Conservation (phyloP, 2,113 vertebrate genomes). For the Aptenodytes patagonicus region DNA sequence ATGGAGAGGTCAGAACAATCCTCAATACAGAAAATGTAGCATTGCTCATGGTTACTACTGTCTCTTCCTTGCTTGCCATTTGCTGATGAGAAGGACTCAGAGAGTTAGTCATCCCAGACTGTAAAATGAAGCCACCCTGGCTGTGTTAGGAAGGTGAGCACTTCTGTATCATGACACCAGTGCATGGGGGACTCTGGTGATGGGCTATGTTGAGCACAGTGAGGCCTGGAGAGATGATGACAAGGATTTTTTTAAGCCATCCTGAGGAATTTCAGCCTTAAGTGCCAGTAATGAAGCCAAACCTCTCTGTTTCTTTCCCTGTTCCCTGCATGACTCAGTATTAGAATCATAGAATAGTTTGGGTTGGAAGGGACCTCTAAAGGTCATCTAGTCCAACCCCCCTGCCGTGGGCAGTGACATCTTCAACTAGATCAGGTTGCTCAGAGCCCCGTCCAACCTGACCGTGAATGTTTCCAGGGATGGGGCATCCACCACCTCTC, state of each 20-base stretch:
- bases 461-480: too few relatives aligned
- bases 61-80: not conserved
- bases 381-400: too few relatives aligned
- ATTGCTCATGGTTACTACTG: not conserved
- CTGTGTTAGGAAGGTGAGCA: not conserved
- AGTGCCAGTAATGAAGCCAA: not conserved
- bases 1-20: not conserved
- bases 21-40: not conserved
- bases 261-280: not conserved
- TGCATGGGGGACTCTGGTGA: too few relatives aligned
- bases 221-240: not conserved
- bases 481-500: too few relatives aligned
- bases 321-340: not conserved
- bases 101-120: not conserved
- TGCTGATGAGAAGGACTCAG: not conserved
- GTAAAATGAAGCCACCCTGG: not conserved
- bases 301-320: not conserved
- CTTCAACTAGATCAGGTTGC: too few relatives aligned
- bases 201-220: not conserved
- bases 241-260: not conserved
- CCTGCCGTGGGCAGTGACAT: too few relatives aligned
- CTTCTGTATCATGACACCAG: not conserved
- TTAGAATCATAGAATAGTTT: too few relatives aligned
- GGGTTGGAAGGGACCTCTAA: too few relatives aligned
- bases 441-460: too few relatives aligned